A percentile compares a stretch with the other conserved stretches of the same genome.
Evolutionary conservation across 1,140 invertebrate species (phyloP).

Genomic region (Macrocentrus cingulum): DNA sequence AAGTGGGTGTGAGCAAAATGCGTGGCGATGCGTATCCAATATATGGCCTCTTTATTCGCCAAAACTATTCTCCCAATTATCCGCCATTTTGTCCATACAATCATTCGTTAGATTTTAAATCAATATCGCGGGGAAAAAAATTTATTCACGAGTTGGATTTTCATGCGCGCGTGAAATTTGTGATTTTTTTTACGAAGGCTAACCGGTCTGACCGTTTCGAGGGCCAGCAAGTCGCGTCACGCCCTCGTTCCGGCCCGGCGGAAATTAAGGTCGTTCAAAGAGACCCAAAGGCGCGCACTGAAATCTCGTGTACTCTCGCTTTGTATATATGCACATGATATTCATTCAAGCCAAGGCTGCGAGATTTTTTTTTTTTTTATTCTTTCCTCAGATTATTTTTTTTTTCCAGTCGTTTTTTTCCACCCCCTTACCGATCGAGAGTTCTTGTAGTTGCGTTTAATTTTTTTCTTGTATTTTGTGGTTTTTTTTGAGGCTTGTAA

Average conservation of each 20-base stretch:
- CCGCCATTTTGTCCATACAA: constrained; percentile 10
- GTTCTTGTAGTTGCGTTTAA: constrained; percentile 25
- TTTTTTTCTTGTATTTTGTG: constrained; percentile 25
- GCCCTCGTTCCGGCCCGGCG: constrained; percentile 4
- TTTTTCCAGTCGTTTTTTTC: constrained; percentile 9
- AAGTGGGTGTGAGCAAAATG: constrained; percentile 59
- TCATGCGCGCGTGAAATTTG: not conserved
- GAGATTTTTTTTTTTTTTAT: constrained; percentile 19
- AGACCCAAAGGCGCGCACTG: constrained; percentile 10
- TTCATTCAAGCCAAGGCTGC: constrained; percentile 2
- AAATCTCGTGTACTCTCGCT: constrained; percentile 1
- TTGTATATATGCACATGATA: not conserved
- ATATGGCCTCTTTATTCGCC: constrained; percentile 11
- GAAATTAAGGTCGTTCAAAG: constrained; percentile 16
- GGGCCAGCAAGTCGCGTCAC: constrained; percentile 15
- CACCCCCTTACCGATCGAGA: constrained; percentile 27
- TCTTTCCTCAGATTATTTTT: not conserved
- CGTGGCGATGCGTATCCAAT: constrained; percentile 56
- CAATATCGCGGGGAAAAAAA: not conserved
- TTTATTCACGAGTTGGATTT: no score
- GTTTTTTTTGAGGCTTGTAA: constrained; percentile 44
- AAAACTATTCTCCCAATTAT: constrained; percentile 1
- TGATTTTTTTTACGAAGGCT: constrained; percentile 15
- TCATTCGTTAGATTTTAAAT: not conserved
- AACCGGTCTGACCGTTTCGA: constrained; percentile 9